phyloP scores from a whole-genome alignment of 2,888 invertebrate species.

The Standfussiana lucernea region DNA sequence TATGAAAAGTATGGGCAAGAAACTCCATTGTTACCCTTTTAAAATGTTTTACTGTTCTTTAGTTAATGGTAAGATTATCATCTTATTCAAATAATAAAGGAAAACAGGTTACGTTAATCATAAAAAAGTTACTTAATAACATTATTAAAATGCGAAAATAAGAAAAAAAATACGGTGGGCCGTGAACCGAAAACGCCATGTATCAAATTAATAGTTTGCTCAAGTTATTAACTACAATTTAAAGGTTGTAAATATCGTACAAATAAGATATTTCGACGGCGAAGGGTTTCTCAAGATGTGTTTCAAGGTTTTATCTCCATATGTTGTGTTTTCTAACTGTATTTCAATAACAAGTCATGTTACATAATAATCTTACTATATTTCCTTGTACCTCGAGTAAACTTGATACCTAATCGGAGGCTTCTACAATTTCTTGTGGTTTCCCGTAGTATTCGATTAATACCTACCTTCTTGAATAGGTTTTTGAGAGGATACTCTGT shows the following conservation, averaged over 20 bases:
- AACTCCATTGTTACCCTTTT: background rate
- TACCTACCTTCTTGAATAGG: background rate
- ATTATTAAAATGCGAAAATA: conserved; percentile 22
- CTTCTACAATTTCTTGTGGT: conserved; percentile 32
- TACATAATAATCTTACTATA: background rate
- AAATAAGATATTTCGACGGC: conserved; percentile 40
- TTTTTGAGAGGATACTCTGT: background rate
- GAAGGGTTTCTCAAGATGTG: no score
- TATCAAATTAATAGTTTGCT: conserved; percentile 22
- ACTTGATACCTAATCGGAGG: background rate
- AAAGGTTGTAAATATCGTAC: conserved; percentile 31
- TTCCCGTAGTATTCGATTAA: conserved; percentile 9
- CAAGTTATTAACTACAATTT: conserved; percentile 25
- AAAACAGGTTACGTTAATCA: conserved; percentile 1
- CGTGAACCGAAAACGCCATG: conserved; percentile 30
- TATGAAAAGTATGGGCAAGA: background rate
- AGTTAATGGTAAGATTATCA: no score
- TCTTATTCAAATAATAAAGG: background rate
- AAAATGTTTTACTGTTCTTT: background rate
- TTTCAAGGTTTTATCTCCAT: background rate
- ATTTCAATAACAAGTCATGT: background rate
- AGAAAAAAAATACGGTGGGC: background rate
- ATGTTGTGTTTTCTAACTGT: background rate
- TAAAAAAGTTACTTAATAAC: background rate
- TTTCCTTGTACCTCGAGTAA: conserved; percentile 12